A percentile compares a stretch with the other conserved stretches of the same genome.
These are phyloP conservation scores for Ophthalmolycus amberensis DNA, from an alignment of 2,113 vertebrate species.

Conservation along the genomic window DNA sequence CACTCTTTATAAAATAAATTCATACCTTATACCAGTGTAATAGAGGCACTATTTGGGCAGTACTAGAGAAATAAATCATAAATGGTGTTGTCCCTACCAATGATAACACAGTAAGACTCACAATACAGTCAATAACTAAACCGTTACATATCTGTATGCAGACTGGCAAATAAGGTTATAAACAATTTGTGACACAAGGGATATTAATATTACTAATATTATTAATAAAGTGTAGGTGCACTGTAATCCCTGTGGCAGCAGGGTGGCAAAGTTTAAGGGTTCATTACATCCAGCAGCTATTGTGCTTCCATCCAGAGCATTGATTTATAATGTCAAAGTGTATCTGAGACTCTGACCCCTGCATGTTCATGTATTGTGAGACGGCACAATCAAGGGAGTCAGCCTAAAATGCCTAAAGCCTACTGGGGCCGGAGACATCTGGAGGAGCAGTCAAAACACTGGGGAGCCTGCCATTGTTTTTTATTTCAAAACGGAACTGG, in stretches of 20 bases:
- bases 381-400: conserved; percentile 63
- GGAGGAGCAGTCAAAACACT: conserved; percentile 79
- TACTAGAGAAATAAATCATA: neutral
- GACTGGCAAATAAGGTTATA: neutral
- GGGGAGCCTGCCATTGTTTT: conserved; percentile 74
- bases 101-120: neutral
- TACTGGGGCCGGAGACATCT: conserved; percentile 74
- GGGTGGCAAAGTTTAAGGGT: conserved; percentile 13
- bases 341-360: conserved; percentile 25
- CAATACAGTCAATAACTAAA: neutral
- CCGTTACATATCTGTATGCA: neutral
- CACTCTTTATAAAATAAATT: neutral
- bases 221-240: neutral
- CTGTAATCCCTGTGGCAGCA: neutral
- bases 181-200: neutral
- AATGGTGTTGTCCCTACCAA: neutral
- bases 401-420: conserved; percentile 15
- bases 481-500: conserved; percentile 68
- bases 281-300: conserved; percentile 6
- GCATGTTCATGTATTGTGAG: conserved; percentile 49
- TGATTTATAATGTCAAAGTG: conserved; percentile 29
- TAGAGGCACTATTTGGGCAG: neutral
- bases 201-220: neutral
- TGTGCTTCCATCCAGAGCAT: conserved; percentile 9
- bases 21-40: neutral